Conservation (phyloP, 2,113 vertebrate genomes). For the Capricornis sumatraensis region DNA sequence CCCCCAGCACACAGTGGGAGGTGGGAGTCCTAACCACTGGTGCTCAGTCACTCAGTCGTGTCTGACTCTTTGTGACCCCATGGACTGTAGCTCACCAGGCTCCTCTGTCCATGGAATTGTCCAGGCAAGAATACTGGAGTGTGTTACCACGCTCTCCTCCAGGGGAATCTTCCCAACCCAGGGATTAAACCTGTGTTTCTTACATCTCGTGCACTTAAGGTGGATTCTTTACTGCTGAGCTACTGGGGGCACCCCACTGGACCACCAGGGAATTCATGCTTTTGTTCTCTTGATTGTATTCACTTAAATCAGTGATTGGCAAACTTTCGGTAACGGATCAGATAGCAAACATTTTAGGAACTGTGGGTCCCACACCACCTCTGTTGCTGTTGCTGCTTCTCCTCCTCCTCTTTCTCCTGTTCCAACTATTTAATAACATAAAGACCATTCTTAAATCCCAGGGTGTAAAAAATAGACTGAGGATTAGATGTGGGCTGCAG, state of each 20-base stretch:
- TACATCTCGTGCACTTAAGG: not conserved
- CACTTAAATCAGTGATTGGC: not conserved
- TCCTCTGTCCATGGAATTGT: not conserved
- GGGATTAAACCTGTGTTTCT: not conserved
- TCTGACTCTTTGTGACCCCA: not conserved
- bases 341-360: not conserved
- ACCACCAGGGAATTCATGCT: not conserved
- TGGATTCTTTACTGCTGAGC: not conserved
- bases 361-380: not conserved
- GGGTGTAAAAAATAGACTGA: not conserved
- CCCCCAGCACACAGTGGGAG: not conserved
- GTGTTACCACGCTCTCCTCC: not conserved
- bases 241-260: not conserved
- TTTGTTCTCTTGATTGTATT: slow-evolving; percentile 6
- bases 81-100: not conserved
- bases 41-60: not conserved
- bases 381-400: not conserved
- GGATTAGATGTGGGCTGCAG: not conserved
- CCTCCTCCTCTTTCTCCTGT: not conserved
- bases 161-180: not conserved
- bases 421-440: not conserved
- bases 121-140: not conserved
- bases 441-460: not conserved
- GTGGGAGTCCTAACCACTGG: not conserved
- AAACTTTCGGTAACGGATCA: not conserved